A percentile compares a stretch with the other conserved stretches of the same genome.
phyloP scores from a whole-genome alignment of 2,113 vertebrate genomes.

The Ptychochromis oligacanthus region DNA sequence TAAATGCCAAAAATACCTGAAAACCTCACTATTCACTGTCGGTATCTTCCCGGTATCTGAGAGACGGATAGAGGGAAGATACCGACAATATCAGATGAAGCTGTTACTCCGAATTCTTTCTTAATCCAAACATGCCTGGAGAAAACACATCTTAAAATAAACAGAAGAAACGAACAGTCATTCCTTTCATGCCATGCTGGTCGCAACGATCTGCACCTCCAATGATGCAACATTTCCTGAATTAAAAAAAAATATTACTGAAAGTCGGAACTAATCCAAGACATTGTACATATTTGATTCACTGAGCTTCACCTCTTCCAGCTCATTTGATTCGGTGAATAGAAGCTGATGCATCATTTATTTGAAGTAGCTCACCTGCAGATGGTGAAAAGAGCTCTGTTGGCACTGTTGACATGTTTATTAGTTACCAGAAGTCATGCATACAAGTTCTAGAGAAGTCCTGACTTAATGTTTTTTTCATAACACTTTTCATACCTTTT shows the following conservation, averaged over 20 bases:
- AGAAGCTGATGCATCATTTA: conserved; percentile 38
- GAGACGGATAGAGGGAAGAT: not conserved
- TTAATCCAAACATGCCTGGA: not conserved
- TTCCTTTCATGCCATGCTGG: not conserved
- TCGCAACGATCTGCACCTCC: not conserved
- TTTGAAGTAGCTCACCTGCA: conserved; percentile 26
- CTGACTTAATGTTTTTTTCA: not conserved
- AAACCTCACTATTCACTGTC: not conserved
- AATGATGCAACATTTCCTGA: not conserved
- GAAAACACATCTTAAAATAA: conserved; percentile 23
- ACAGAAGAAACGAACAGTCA: not conserved
- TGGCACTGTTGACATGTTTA: conserved; percentile 49
- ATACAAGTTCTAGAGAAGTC: not conserved
- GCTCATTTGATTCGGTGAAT: conserved; percentile 44
- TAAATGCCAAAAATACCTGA: not conserved
- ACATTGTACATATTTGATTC: not conserved
- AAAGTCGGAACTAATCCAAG: conserved; percentile 1
- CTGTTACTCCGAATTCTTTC: conserved; percentile 3
- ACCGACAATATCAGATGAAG: conserved; percentile 14
- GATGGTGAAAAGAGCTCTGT: not conserved
- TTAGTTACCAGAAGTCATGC: conserved; percentile 21
- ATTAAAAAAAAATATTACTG: not conserved
- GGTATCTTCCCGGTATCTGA: not conserved
- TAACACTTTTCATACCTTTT: too few species aligned
- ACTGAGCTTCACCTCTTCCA: conserved; percentile 1